Base-by-base conservation (phyloP, 2,888 invertebrate genomes). In the Limnephilus lunatus region DNA sequence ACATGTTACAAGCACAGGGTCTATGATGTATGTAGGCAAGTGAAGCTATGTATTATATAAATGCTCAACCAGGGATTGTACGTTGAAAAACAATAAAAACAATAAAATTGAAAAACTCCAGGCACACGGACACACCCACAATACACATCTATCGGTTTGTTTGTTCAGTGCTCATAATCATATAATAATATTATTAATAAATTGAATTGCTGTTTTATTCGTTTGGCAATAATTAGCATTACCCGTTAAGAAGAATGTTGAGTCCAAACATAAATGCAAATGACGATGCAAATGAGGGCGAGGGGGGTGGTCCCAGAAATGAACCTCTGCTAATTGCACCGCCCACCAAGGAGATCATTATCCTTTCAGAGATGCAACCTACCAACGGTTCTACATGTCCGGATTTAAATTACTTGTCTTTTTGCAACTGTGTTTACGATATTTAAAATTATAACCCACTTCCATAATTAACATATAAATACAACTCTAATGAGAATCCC, bases 201-300 rank as follows among this genome's bases (percentile, higher is more conserved):
- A 25, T 68, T 68, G 68, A 7, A 25, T 19, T 7, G 9, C 68
- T 25, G 48, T 68, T 30, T 82, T 31, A 82, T 82, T 82, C 5
- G 15, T 82, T 82, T 68, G 31, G 31, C 68, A 68, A 14, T 5
- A 87, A 87, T 87, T 68, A 53, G 31, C 87, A 87, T 87, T 31
- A 87, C 35, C 53, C 87, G n/a, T 15, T 87, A 53, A 87, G 31
- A 68, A 35, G 44, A 35, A 53, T 87, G 87, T 68, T 48, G 35
- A 68, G 68, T 30, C 53, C 87, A 87, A 44, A 87, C 87, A 87
- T 32, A 53, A 48, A 87, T 87, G 87, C 87, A 68, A 87, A 87
- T 87, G 48, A 32, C 15, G 30, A 87, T 87, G 87, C 87, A 87
- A 87, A 87, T 87, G 87, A 30, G 2, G 2, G 19, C 31, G 53